These are phyloP conservation scores for Scaptomyza parva DNA, from an alignment of 2,888 invertebrate genomes.

Conservation along the genomic window DNA sequence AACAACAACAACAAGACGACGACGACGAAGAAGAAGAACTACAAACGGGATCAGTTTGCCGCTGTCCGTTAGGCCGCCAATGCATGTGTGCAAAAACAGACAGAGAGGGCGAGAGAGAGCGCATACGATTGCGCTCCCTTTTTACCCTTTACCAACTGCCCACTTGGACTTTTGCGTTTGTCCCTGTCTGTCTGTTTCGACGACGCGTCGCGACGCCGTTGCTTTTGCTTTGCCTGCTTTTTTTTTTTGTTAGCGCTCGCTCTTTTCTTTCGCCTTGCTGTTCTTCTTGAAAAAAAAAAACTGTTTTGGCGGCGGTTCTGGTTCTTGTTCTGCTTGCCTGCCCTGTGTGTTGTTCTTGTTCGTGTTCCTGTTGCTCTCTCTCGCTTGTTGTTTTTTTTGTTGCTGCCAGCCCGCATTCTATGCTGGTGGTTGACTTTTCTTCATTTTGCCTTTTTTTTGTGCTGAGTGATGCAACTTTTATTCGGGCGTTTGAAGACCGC, in stretches of 20 bases:
- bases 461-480: conserved; percentile 77
- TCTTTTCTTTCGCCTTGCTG: conserved; percentile 30
- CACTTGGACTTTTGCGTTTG: conserved; percentile 49
- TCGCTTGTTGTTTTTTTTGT: conserved; percentile 31
- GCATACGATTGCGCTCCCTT: conserved; percentile 39
- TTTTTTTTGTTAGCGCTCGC: conserved; percentile 23
- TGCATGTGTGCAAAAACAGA: conserved; percentile 22
- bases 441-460: conserved; percentile 59
- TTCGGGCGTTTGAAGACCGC: conserved; percentile 48
- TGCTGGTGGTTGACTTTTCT: conserved; percentile 83
- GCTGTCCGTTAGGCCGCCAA: conserved; percentile 49
- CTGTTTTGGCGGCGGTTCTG: conserved; percentile 51
- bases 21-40: conserved; percentile 16
- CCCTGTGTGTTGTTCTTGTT: conserved; percentile 35
- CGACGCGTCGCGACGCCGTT: conserved; percentile 11
- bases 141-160: conserved; percentile 48
- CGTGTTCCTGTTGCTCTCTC: conserved; percentile 26
- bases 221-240: conserved; percentile 39
- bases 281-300: conserved; percentile 44
- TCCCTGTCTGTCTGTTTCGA: conserved; percentile 42
- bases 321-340: conserved; percentile 56
- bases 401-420: conserved; percentile 78
- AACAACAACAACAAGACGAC: conserved; percentile 22
- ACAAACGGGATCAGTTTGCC: conserved; percentile 62
- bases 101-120: conserved; percentile 13